phyloP scores from a whole-genome alignment of 2,888 invertebrate species.

The Amphimallon solstitiale region DNA sequence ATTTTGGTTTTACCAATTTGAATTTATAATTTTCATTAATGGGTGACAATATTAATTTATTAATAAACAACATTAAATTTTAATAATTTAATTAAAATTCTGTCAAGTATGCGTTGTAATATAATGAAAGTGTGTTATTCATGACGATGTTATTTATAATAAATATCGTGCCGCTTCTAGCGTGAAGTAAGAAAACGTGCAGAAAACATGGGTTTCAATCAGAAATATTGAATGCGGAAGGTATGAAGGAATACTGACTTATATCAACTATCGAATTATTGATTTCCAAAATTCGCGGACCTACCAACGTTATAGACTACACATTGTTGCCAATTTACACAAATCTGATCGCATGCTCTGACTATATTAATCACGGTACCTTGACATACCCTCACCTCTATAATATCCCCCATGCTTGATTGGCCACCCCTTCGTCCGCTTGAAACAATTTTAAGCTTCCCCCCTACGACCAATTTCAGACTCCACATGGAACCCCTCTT shows the following conservation, averaged over 20 bases:
- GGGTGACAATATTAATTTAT: constrained; percentile 2
- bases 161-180: constrained; percentile 7
- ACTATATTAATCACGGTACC: constrained; percentile 67
- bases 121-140: constrained; percentile 9
- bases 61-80: constrained; percentile 8
- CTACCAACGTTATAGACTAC: constrained; percentile 42
- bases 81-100: constrained; percentile 6
- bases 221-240: constrained; percentile 8
- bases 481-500: constrained; percentile 41
- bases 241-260: constrained; percentile 17
- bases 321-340: constrained; percentile 62
- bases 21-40: constrained; percentile 13
- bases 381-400: constrained; percentile 63
- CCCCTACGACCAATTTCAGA: constrained; percentile 47
- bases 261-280: constrained; percentile 51
- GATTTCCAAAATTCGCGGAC: constrained; percentile 58
- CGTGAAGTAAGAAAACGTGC: constrained; percentile 28
- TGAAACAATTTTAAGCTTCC: constrained; percentile 56
- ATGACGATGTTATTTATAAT: constrained; percentile 19
- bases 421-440: constrained; percentile 56
- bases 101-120: not conserved
- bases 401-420: constrained; percentile 53
- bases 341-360: constrained; percentile 67
- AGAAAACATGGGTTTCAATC: constrained; percentile 20
- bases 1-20: not conserved